Evolutionary conservation across 2,888 invertebrate genomes (phyloP), one percentile per base, ranked within the genome.

Genomic region (Harmothoe impar): DNA sequence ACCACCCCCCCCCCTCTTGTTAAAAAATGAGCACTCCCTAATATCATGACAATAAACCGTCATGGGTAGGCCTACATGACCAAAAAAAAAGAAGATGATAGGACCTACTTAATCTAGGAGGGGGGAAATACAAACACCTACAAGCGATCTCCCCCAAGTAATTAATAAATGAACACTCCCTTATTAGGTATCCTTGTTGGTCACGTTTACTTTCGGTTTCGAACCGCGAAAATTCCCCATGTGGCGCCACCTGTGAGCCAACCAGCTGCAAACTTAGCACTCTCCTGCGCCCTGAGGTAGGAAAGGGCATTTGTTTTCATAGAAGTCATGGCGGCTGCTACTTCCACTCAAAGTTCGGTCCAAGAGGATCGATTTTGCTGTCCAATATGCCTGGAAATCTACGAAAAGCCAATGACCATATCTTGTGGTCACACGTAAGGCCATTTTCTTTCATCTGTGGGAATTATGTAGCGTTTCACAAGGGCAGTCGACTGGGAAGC

Each of bases 361-460:
- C 52, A 52, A 86, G 86, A 86, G 25, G 86, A 86, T 52, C 51
- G 54, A 29, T 89, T 77, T 89, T 77, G 35, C 52, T 92, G 92
- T 54, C 89, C 91, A 25, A 52, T 92, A 43, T 92, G 92, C 62
- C 56, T 92, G 62, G 92, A 92, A 31, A 89, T 92, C 51, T 92
- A 90, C 81, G 91, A 92, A 43, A 90, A 89, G 68, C 92, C 92
- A 17, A 89, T 91, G 51, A 89, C 35, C 20, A 90, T 91, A 89
- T 88, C 91, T 35, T 92, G 92, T 89, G 91, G 92, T 54, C 90
- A 91, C 72, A 85, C 78, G 90, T 91, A 86, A 89, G 89, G 72
- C 25, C 43, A 62, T 62, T 62, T 62, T n/a, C 62, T 62, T 33
- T 68, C 77, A 68, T 0, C 20, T 62, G n/a, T 62, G 20, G 3